phyloP scores from a whole-genome alignment of 2,888 invertebrate species.

The Hanleya hanleyi region DNA sequence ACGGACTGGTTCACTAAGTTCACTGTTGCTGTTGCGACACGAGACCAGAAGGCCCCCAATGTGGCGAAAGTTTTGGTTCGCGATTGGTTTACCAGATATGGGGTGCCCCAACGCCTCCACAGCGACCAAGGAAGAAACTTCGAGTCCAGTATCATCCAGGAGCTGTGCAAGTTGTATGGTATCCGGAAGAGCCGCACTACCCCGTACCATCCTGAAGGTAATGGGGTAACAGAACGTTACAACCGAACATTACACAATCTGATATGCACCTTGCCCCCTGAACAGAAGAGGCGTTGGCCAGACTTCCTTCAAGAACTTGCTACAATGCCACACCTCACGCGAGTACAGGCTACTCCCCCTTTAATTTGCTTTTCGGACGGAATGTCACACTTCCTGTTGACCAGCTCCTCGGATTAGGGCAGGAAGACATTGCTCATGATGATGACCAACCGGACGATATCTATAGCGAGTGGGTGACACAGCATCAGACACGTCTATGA shows the following conservation, averaged over 20 bases:
- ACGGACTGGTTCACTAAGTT: neutral
- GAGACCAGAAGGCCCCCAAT: neutral
- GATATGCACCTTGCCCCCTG: constrained; percentile 15
- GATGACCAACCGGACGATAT: neutral
- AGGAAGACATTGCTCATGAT: neutral
- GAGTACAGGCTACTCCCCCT: constrained; percentile 10
- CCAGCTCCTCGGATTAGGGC: neutral
- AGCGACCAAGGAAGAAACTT: neutral
- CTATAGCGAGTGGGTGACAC: neutral
- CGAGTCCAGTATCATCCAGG: neutral
- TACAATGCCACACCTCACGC: constrained; percentile 16
- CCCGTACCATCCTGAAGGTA: constrained; percentile 16
- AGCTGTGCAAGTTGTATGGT: neutral
- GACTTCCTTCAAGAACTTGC: constrained; percentile 20
- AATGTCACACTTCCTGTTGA: neutral
- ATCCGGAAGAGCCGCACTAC: neutral
- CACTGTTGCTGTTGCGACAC: neutral
- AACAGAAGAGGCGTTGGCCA: constrained; percentile 25
- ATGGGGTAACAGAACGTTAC: constrained; percentile 22
- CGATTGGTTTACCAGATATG: neutral
- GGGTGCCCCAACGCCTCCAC: neutral
- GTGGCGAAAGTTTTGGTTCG: neutral
- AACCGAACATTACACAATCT: constrained; percentile 27
- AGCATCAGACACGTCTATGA: neutral
- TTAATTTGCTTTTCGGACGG: neutral